Evolutionary conservation across 2,888 invertebrate genomes (phyloP).

Genomic region (Chloroclystis v-ata): DNA sequence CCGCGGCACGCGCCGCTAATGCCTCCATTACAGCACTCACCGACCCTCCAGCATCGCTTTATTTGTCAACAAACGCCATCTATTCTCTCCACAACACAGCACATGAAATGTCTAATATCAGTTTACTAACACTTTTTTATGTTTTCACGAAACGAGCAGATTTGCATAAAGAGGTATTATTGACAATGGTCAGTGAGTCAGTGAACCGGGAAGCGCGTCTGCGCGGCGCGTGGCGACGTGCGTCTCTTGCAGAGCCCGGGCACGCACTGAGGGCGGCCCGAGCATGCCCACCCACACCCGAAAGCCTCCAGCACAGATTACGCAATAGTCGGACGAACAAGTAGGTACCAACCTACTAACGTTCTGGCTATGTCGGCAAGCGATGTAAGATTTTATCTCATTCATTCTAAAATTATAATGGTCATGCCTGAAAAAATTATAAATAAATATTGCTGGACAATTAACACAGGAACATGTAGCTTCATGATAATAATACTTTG

Average conservation of each 20-base stretch:
- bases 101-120: too few species aligned
- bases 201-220: constrained; percentile 26
- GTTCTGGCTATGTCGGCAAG: constrained; percentile 4
- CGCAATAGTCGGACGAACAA: constrained; percentile 7
- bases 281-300: constrained; percentile 20
- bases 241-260: constrained; percentile 6
- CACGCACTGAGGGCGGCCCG: constrained; percentile 24
- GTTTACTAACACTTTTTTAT: too few species aligned
- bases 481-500: too few species aligned
- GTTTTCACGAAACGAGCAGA: background rate
- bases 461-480: too few species aligned
- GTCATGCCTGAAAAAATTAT: too few species aligned
- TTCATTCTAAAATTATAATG: background rate
- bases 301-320: constrained; percentile 21
- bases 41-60: constrained; percentile 46
- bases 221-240: constrained; percentile 2
- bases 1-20: constrained; percentile 42
- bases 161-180: background rate
- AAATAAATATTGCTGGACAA: too few species aligned
- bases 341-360: background rate
- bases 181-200: constrained; percentile 17
- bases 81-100: constrained; percentile 29
- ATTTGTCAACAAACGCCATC: constrained; percentile 33
- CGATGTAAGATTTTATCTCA: background rate
- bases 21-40: constrained; percentile 40